Base-by-base conservation (phyloP, 2,113 vertebrate genomes). In the Dendropsophus ebraccatus region DNA sequence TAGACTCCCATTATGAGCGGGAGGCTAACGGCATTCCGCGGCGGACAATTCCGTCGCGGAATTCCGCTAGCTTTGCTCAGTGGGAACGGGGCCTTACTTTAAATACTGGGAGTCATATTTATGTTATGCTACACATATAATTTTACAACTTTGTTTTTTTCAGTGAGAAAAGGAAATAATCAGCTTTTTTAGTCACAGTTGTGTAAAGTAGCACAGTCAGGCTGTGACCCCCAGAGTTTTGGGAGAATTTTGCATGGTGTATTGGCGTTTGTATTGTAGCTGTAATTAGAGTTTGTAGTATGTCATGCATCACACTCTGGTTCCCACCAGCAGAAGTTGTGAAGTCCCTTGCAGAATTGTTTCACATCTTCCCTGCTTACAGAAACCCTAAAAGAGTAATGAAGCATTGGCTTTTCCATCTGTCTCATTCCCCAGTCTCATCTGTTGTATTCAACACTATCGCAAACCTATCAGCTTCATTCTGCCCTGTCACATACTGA, bases 391-490 rank as follows among this genome's bases (percentile, higher is more conserved):
- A 65, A 37, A 80, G 77, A 54, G 47, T 52, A 1, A 52, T 54
- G 19, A 32, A 21, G 28, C n/a, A 19, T 65, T 41, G 16, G 1
- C 58, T n/a, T 62, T 25, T n/a, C 56, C 78, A 62, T 81, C 78
- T 65, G 56, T 45, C 25, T 47, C 78, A 62, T 62, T 65, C 78
- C 78, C 37, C n/a, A 58, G 35, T 62, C 35, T 19, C 77, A 35
- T 45, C 77, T n/a, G 49, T n/a, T 50, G 50, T 6, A 16, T 41
- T 45, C 32, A 45, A 65, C 14, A 35, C 32, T 52, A 58, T 58
- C 12, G 8, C 17, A 56, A 56, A 54, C 50, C 30, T 35, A 11
- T 17, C 30, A 37, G 52, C 56, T 37, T 47, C 37, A 47, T 62
- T 58, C 77, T 80, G 56, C 37, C 65, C 14, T 25, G 58, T 30